Percentiles rank a stretch among this genome's conserved stretches.
These are phyloP conservation scores for Parnassius mnemosyne DNA, from an alignment of 2,888 invertebrate genomes.

Conservation along the genomic window DNA sequence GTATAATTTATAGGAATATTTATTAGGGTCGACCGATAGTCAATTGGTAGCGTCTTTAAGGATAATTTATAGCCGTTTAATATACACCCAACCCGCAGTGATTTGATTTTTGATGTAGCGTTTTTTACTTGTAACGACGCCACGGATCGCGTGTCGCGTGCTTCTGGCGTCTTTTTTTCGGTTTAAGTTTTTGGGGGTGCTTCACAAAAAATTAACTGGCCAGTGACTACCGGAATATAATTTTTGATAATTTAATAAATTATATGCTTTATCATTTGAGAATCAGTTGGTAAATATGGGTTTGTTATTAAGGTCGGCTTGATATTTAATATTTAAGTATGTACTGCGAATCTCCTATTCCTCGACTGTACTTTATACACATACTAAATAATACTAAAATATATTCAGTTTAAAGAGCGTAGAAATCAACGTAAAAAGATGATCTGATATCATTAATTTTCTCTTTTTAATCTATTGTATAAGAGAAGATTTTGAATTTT, in stretches of 20 bases:
- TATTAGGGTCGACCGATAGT: conserved; percentile 43
- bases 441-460: no score
- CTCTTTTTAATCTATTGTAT: no score
- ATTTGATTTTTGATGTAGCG: conserved; percentile 72
- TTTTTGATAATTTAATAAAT: conserved; percentile 79
- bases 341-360: neutral
- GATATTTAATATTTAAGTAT: conserved; percentile 11
- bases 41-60: conserved; percentile 72
- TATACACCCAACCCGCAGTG: conserved; percentile 63
- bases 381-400: no score
- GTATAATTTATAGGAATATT: conserved; percentile 36
- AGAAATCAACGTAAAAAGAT: no score
- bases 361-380: no score
- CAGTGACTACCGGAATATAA: conserved; percentile 79
- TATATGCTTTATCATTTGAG: conserved; percentile 67
- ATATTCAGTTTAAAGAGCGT: no score
- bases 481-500: no score
- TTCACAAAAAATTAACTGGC: conserved; percentile 73
- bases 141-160: conserved; percentile 77
- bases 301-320: conserved; percentile 35
- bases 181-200: conserved; percentile 58
- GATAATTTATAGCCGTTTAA: conserved; percentile 79
- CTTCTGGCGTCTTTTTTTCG: conserved; percentile 63
- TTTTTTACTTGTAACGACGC: conserved; percentile 57
- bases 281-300: conserved; percentile 64